Conservation (phyloP, 2,113 vertebrate genomes). For the Gopherus flavomarginatus region DNA sequence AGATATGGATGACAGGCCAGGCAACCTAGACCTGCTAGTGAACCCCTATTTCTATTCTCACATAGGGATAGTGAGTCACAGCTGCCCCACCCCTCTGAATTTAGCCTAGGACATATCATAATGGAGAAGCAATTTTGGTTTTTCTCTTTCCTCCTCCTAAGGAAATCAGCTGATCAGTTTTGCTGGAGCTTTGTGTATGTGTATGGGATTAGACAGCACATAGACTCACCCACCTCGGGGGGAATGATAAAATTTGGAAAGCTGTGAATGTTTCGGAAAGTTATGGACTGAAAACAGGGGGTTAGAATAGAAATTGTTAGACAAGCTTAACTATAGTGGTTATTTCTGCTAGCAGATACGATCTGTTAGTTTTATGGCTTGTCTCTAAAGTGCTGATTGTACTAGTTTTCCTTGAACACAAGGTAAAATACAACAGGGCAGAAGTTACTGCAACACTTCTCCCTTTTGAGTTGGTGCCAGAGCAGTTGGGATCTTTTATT, state of each 20-base stretch:
- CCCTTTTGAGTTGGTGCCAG: neutral
- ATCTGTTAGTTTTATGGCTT: neutral
- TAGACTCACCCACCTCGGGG: neutral
- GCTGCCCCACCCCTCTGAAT: neutral
- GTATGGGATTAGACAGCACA: neutral
- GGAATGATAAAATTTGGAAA: neutral
- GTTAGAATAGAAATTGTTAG: neutral
- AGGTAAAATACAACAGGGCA: neutral
- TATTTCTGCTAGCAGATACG: neutral
- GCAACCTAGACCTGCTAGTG: neutral
- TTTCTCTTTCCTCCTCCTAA: neutral
- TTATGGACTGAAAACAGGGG: neutral
- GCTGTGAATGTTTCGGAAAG: neutral
- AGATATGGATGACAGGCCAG: neutral
- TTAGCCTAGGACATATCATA: neutral
- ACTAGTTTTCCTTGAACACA: neutral
- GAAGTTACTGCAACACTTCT: neutral
- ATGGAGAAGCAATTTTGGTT: neutral
- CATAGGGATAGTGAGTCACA: neutral
- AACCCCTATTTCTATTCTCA: neutral
- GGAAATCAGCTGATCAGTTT: neutral
- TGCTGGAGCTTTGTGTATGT: neutral
- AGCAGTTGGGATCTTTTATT: neutral
- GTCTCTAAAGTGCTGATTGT: neutral
- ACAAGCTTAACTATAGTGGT: neutral